Percentiles rank a stretch among this genome's conserved stretches.
phyloP scores from a whole-genome alignment of 2,797 vertebrate species.

The Acipenser ruthenus region DNA sequence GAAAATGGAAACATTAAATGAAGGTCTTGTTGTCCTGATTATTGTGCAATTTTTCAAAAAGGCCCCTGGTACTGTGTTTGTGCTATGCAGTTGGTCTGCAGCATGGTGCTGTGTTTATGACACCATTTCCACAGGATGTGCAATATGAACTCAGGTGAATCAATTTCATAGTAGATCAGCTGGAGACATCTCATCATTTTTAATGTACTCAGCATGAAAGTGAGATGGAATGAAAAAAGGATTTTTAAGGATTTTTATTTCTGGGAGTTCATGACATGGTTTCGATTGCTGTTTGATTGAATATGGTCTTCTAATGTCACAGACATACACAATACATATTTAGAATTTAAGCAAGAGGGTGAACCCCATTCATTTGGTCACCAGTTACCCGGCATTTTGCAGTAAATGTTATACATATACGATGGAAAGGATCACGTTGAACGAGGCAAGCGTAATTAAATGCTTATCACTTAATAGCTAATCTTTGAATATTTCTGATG shows the following conservation, averaged over 20 bases:
- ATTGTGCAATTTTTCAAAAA: slow-evolving; percentile 11
- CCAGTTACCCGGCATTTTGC: too few relatives aligned
- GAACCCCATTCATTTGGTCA: too few relatives aligned
- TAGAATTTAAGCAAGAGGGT: too few relatives aligned
- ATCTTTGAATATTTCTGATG: too few relatives aligned
- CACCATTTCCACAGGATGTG: slow-evolving; percentile 13
- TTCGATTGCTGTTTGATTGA: neutral
- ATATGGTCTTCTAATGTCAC: neutral
- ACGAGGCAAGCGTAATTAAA: too few relatives aligned
- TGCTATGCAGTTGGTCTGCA: slow-evolving; percentile 15
- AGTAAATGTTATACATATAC: too few relatives aligned
- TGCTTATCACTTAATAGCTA: too few relatives aligned
- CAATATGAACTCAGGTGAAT: slow-evolving; percentile 13
- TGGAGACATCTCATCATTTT: slow-evolving; percentile 5
- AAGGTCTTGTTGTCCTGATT: slow-evolving; percentile 22
- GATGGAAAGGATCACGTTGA: too few relatives aligned
- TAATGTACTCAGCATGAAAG: slow-evolving; percentile 9
- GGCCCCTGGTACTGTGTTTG: neutral
- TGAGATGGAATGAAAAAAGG: neutral
- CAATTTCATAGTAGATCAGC: slow-evolving; percentile 15
- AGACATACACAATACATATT: neutral
- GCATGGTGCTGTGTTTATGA: slow-evolving; percentile 16
- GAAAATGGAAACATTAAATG: too few relatives aligned
- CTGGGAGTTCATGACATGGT: neutral
- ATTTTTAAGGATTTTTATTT: neutral